Base-by-base conservation (phyloP, 2,113 vertebrate genomes). In the Sturnus vulgaris region DNA sequence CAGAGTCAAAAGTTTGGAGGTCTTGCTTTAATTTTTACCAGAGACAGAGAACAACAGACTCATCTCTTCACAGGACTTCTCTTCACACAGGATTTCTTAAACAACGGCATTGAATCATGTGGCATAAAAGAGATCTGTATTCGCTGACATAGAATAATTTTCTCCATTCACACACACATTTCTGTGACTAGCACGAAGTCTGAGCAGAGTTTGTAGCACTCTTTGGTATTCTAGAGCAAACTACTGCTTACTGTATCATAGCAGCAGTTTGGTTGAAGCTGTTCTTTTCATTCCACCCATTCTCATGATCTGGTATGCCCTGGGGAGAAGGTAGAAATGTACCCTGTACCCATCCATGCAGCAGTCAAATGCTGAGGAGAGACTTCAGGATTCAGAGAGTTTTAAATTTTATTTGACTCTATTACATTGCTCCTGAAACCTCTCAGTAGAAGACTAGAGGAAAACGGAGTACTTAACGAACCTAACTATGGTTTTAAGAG, bases 391-490 rank as follows among this genome's bases (percentile, higher is more conserved):
- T 57, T 79, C 55, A 52, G 19, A 53, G 65, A 86, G 30, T 44
- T 92, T 82, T 92, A 93, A 0, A 6, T 92, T 65, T 86, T 73
- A 39, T 72, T 53, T 80, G 81, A 84, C n/a, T 86, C 33, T 82
- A 77, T 65, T 88, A 87, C 68, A 88, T 70, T 53, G 47, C n/a
- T 96, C 81, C 86, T 52, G 59, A 96, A 96, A 95, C 17, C 47
- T 90, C 57, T 42, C 21, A 88, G 23, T 75, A 91, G 86, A 79
- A 57, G 11, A 44, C 37, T 5, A 44, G 33, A 92, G 55, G 47
- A 82, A 95, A 94, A 86, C 55, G 88, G 71, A 95, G 42, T 61
- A 88, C 40, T 80, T 85, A 91, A 91, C 16, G 25, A 97, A 76
- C 49, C 66, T 65, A 90, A 75, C 60, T 60, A 56, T 12, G 33